Evolutionary conservation across 2,113 vertebrate species (phyloP), one percentile per base, ranked within the genome.

Genomic region (Todiramphus chloris): DNA sequence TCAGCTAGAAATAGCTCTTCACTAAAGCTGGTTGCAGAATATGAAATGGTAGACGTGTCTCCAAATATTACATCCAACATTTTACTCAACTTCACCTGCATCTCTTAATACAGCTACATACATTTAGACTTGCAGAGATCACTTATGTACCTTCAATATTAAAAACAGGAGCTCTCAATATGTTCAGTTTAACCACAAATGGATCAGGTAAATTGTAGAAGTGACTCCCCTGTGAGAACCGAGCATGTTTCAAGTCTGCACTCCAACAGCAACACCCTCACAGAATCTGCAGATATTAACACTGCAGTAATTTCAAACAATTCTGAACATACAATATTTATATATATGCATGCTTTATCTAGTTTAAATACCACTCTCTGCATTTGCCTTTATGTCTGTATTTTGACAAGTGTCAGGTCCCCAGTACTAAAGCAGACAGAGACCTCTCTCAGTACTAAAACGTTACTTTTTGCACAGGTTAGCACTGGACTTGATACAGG

Each of bases 1-100:
- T 79, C 46, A 91, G 96, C 92, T 87, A 96, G 92, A 98, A 98
- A 98, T 96, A 97, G 97, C 95, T 93, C 92, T 92, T 93, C 82
- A 80, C 91, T 85, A 83, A 96, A 96, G 87, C 77, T 77, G 18
- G n/a, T 19, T 85, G 76, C 90, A 87, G 88, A 95, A 85, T 48
- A 66, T 39, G 84, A 94, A 91, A 90, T 62, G 28, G 79, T 76
- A 91, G 69, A 60, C 85, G 79, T 35, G 43, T 31, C 35, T 68
- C 51, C 90, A 69, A 85, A 66, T 31, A 41, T 63, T 96, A 62
- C 7, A 69, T 31, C 50, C 27, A 74, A 56, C 14, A 12, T 33
- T 83, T 48, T 89, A 77, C n/a, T 56, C 6, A 37, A 74, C 12
- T 94, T 88, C 60, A 69, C 23, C 66, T 2, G 1, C 53, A 69